phyloP scores from a whole-genome alignment of 2,113 vertebrate species.

The Hyla sarda region DNA sequence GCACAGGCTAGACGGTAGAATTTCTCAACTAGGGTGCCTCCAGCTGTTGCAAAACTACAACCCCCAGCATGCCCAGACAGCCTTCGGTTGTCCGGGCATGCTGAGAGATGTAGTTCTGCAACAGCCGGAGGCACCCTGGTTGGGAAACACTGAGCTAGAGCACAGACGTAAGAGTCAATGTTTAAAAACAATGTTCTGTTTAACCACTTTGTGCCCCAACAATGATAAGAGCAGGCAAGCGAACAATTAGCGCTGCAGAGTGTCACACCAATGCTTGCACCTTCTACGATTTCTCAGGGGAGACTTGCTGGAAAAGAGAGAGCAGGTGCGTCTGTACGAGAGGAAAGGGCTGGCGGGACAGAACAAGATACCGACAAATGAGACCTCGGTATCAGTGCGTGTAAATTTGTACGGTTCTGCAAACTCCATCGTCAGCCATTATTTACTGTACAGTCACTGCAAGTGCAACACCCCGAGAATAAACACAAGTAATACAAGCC shows the following conservation, averaged over 20 bases:
- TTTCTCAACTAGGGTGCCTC: no score
- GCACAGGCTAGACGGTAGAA: no score
- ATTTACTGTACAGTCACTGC: background rate
- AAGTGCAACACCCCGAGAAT: background rate
- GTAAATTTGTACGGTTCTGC: background rate
- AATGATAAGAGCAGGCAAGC: background rate
- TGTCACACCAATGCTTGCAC: background rate
- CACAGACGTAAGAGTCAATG: no score
- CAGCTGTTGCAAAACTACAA: no score
- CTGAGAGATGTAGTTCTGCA: no score
- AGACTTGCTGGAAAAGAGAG: background rate
- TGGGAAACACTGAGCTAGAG: no score
- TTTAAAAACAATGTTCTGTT: no score
- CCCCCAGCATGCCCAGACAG: no score
- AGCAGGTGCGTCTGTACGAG: slow-evolving; percentile 8
- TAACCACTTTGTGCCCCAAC: no score
- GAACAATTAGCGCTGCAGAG: background rate
- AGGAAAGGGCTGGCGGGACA: background rate
- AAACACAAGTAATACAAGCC: background rate
- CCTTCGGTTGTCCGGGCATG: no score
- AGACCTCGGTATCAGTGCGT: background rate
- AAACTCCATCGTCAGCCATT: background rate
- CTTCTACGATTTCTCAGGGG: background rate
- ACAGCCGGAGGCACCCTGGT: no score
- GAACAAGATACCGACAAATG: background rate